phyloP scores from a whole-genome alignment of 1,140 invertebrate species.

The Drosophila mojavensis region DNA sequence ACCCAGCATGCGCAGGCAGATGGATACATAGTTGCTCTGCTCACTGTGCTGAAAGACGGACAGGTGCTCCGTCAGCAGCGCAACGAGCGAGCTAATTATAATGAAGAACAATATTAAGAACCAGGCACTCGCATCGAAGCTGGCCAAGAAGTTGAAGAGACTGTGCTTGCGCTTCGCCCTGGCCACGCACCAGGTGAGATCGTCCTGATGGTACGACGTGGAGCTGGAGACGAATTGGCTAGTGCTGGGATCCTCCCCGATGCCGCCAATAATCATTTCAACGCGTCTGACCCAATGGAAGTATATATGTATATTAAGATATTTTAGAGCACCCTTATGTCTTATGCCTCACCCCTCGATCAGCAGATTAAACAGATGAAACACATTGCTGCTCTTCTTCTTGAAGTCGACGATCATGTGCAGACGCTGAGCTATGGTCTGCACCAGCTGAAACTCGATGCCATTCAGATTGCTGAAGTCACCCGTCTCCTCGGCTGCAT shows the following conservation, averaged over 20 bases:
- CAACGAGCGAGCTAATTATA: slow-evolving; percentile 45
- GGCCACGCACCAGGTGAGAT: slow-evolving; percentile 80
- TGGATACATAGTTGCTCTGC: slow-evolving; percentile 50
- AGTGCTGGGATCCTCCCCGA: slow-evolving; percentile 77
- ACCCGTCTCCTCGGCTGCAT: not conserved
- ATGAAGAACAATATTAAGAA: slow-evolving; percentile 56
- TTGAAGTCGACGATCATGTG: slow-evolving; percentile 70
- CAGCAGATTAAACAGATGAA: slow-evolving; percentile 73
- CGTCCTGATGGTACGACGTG: slow-evolving; percentile 76
- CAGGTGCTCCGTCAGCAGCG: slow-evolving; percentile 50
- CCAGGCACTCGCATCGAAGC: slow-evolving; percentile 54
- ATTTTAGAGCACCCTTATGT: too few species aligned
- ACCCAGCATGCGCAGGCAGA: slow-evolving; percentile 57
- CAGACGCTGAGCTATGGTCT: slow-evolving; percentile 71
- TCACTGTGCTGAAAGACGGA: slow-evolving; percentile 17
- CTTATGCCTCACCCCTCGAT: slow-evolving; percentile 66
- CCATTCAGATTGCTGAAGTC: slow-evolving; percentile 45
- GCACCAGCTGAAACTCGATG: slow-evolving; percentile 73
- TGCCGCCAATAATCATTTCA: slow-evolving; percentile 77
- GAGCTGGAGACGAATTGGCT: slow-evolving; percentile 75
- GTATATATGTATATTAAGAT: not conserved
- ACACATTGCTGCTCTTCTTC: slow-evolving; percentile 71
- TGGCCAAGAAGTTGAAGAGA: slow-evolving; percentile 74
- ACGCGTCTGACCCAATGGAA: slow-evolving; percentile 50
- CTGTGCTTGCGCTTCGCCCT: slow-evolving; percentile 59